phyloP scores from a whole-genome alignment of 2,888 invertebrate species.

The Polyploca ridens region DNA sequence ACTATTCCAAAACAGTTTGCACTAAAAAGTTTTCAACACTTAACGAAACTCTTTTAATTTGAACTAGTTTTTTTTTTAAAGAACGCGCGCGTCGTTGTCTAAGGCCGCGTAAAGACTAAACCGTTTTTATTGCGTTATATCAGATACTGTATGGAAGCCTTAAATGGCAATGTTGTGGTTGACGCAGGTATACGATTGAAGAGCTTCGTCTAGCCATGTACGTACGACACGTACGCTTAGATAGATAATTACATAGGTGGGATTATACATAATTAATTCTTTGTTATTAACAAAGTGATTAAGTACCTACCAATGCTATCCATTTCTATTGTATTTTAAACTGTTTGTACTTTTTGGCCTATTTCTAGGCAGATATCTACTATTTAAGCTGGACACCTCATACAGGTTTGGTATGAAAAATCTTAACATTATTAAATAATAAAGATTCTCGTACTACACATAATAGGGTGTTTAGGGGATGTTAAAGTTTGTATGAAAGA shows the following conservation, averaged over 20 bases:
- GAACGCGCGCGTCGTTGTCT: slow-evolving; percentile 53
- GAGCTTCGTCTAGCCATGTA: slow-evolving; percentile 30
- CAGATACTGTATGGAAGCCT: slow-evolving; percentile 49
- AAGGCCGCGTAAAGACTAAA: slow-evolving; percentile 66
- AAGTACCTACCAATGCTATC: background rate
- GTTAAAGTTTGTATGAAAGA: no score
- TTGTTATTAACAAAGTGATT: background rate
- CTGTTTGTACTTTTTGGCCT: background rate
- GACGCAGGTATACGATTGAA: slow-evolving; percentile 33
- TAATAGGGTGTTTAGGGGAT: no score
- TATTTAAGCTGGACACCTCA: no score
- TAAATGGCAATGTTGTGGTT: slow-evolving; percentile 48
- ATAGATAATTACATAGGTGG: slow-evolving; percentile 15
- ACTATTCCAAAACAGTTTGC: slow-evolving; percentile 11
- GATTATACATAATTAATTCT: background rate
- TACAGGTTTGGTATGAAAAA: no score
- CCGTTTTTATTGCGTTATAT: slow-evolving; percentile 30
- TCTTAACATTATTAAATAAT: no score
- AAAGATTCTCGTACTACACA: no score
- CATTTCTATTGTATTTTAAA: no score
- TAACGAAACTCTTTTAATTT: background rate
- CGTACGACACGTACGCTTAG: slow-evolving; percentile 27
- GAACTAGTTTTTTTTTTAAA: slow-evolving; percentile 24
- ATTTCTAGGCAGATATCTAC: background rate
- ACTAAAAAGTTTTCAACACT: background rate